These are phyloP conservation scores for Pyralis farinalis DNA, from an alignment of 2,888 invertebrate genomes.

Conservation along the genomic window DNA sequence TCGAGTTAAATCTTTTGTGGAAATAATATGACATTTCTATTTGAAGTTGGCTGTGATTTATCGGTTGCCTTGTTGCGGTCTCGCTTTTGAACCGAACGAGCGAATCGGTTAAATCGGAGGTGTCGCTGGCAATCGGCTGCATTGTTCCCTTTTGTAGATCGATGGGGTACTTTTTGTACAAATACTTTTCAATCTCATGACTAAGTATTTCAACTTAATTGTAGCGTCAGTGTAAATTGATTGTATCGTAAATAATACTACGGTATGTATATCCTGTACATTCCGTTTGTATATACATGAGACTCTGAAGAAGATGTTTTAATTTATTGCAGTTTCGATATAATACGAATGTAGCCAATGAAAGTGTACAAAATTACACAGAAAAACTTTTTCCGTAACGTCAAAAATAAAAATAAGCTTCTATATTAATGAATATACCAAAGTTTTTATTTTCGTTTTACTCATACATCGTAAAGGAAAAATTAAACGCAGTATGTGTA, in stretches of 20 bases:
- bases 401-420: background rate
- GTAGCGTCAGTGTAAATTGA: too few relatives aligned
- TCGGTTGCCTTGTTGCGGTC: constrained; percentile 66
- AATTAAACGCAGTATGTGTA: constrained; percentile 20
- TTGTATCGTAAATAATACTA: too few relatives aligned
- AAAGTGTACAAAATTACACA: too few relatives aligned
- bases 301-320: too few relatives aligned
- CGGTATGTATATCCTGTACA: too few relatives aligned
- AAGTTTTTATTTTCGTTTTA: too few relatives aligned
- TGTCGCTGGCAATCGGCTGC: constrained; percentile 46
- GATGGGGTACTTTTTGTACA: constrained; percentile 22
- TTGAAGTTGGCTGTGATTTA: constrained; percentile 79
- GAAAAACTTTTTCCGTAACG: too few relatives aligned
- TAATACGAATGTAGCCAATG: too few relatives aligned
- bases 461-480: background rate
- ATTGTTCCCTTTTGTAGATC: constrained; percentile 41
- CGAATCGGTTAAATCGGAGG: constrained; percentile 43
- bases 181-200: background rate
- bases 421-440: too few relatives aligned
- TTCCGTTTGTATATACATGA: too few relatives aligned
- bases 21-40: constrained; percentile 82
- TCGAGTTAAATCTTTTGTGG: constrained; percentile 82
- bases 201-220: background rate
- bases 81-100: constrained; percentile 33
- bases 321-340: too few relatives aligned